Percentiles rank a stretch among this genome's conserved stretches.
These are phyloP conservation scores for Anser brachyrhynchus DNA, from an alignment of 2,113 vertebrate genomes.

Conservation along the genomic window DNA sequence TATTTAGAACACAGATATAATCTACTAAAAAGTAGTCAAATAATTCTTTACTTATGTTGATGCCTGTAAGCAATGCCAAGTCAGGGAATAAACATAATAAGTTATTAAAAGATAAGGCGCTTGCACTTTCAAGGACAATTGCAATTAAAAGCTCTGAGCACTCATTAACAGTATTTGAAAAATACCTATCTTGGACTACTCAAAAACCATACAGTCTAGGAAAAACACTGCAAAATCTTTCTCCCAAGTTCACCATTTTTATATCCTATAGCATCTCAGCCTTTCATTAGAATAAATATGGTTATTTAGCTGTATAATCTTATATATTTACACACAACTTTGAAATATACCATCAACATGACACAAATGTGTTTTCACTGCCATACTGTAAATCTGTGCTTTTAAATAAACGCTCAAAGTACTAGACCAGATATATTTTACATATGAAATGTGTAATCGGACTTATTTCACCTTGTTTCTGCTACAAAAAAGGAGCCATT, in stretches of 20 bases:
- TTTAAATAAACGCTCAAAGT: neutral
- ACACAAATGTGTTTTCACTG: neutral
- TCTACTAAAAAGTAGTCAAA: conserved; percentile 44
- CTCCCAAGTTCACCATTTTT: neutral
- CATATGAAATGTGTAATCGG: conserved; percentile 1
- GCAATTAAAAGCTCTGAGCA: conserved; percentile 38
- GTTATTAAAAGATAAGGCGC: neutral
- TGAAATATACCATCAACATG: neutral
- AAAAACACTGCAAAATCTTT: neutral
- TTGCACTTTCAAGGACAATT: conserved; percentile 14
- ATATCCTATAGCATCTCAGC: neutral
- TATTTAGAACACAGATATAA: conserved; percentile 45
- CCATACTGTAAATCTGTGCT: neutral
- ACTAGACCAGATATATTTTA: neutral
- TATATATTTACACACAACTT: neutral
- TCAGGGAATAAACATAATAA: conserved; percentile 17
- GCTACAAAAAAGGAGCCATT: neutral
- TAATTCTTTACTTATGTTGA: conserved; percentile 21
- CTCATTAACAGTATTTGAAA: neutral
- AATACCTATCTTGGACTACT: neutral
- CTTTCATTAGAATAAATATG: neutral
- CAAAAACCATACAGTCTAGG: neutral
- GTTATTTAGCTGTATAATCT: neutral
- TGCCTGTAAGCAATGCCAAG: conserved; percentile 12
- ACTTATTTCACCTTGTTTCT: conserved; percentile 28